Evolutionary conservation across 1,140 invertebrate species (phyloP).

Genomic region (Temnothorax longispinosus): DNA sequence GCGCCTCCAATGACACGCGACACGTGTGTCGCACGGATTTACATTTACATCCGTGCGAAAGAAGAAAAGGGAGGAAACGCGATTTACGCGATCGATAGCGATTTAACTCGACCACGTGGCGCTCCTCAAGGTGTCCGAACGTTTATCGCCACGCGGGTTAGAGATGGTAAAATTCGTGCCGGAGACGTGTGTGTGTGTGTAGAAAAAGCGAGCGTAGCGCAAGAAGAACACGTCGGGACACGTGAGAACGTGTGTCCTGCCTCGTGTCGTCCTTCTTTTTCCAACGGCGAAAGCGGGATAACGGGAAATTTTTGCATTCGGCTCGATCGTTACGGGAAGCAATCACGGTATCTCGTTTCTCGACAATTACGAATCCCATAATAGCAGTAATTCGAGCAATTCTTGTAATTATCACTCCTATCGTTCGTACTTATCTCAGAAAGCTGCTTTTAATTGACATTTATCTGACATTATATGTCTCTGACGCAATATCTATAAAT

Average conservation of each 20-base stretch:
- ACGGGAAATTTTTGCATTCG: background rate
- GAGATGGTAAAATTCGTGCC: too few relatives aligned
- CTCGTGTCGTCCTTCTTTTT: background rate
- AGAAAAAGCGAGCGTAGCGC: background rate
- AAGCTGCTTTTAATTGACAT: background rate
- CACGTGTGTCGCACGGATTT: background rate
- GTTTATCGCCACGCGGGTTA: background rate
- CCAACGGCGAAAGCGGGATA: background rate
- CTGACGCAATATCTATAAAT: too few relatives aligned
- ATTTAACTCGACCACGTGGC: slow-evolving; percentile 3
- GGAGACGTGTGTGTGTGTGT: background rate
- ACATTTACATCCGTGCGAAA: background rate
- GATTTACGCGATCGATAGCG: slow-evolving; percentile 9
- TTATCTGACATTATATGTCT: background rate
- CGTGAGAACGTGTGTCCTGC: too few relatives aligned
- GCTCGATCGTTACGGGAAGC: background rate
- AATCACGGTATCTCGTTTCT: background rate
- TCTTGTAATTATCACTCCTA: background rate
- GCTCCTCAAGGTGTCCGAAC: background rate
- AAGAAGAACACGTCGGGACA: background rate
- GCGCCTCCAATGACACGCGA: too few relatives aligned
- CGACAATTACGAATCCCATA: background rate
- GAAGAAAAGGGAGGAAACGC: background rate
- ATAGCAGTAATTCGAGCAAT: background rate
- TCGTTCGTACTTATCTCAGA: background rate